phyloP scores from a whole-genome alignment of 2,888 invertebrate genomes.

The Monoplex corrugatus region DNA sequence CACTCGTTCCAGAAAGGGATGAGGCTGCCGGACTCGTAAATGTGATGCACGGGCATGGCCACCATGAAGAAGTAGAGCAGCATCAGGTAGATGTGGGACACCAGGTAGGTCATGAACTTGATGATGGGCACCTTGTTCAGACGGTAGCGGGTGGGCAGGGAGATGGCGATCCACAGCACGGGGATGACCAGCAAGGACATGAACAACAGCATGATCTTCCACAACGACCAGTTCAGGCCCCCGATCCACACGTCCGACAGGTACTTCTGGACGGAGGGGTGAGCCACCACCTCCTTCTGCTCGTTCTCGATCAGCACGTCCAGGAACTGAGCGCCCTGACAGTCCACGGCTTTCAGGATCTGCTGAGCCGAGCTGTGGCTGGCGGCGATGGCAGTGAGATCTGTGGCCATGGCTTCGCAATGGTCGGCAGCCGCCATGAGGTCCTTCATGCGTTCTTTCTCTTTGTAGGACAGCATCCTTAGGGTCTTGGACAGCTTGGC shows the following conservation, averaged over 20 bases:
- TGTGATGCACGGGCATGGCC: constrained; percentile 80
- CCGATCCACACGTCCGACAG: constrained; percentile 98
- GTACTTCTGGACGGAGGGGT: constrained; percentile 98
- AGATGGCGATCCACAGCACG: constrained; percentile 97
- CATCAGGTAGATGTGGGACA: constrained; percentile 99
- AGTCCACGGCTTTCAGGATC: constrained; percentile 96
- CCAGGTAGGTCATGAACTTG: constrained; percentile 99
- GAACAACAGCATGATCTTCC: constrained; percentile 95
- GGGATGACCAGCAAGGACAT: constrained; percentile 91
- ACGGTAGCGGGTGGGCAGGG: constrained; percentile 95
- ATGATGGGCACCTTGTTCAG: constrained; percentile 99
- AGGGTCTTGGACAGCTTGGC: constrained; percentile 93
- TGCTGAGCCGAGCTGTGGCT: constrained; percentile 96
- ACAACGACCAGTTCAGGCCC: constrained; percentile 96
- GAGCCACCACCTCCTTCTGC: constrained; percentile 95
- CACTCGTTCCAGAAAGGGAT: constrained; percentile 98
- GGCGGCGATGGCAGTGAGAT: constrained; percentile 94
- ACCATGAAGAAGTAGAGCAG: constrained; percentile 92
- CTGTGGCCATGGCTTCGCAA: constrained; percentile 99
- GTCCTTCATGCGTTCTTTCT: constrained; percentile 99
- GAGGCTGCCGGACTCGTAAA: constrained; percentile 83
- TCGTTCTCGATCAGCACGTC: constrained; percentile 99
- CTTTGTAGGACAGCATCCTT: constrained; percentile 90
- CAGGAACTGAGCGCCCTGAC: constrained; percentile 95
- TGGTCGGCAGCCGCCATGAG: constrained; percentile 96